Evolutionary conservation across 2,888 invertebrate genomes (phyloP), one percentile per base, ranked within the genome.

Genomic region (Heterodera filipjevi): DNA sequence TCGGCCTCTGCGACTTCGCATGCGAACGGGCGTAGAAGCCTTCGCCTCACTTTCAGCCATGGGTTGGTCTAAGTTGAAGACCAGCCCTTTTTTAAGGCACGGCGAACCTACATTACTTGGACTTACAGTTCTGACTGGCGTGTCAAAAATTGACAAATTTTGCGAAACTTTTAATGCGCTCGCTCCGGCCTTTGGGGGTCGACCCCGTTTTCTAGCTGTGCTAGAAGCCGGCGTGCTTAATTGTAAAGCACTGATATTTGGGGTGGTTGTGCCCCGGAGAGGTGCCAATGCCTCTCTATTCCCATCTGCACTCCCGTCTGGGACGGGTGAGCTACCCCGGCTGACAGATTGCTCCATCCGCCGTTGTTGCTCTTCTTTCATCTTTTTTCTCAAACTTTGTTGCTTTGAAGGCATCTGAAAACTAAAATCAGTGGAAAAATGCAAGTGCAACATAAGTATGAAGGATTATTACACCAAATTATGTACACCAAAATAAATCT

Each of bases 301-400:
- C 59, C n/a, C 59, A 59, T 59, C 59, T 59, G 59, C 59, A 59
- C 59, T 59, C 8, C 59, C 27, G n/a, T 59, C 27, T n/a, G 59
- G 59, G 59, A 59, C 27, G 10, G 10, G 59, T 22, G 53, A 53
- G 53, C 53, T 22, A 22, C 53, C 53, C 19, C 19, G 53, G 53
- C 53, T 53, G n/a, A 53, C 53, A 53, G 53, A 53, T 22, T 53
- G 53, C 5, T 53, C 53, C 6, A 22, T 6, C 16, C 22, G 53
- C 53, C 53, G 53, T 6, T 22, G 53, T 16, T 53, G 22, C 22
- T 22, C 19, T 22, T 53, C 53, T 0, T 3, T 14, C 6, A 2
- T 22, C 22, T n/a, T 19, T 22, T 53, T 53, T 53, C 53, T 19
- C 1, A 19, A 19, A 19, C 6, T 3, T 53, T n/a, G 2, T 53